Evolutionary conservation across 92 coral and sea anemone species (phyloP).

Genomic region (Zoanthus solanderi): DNA sequence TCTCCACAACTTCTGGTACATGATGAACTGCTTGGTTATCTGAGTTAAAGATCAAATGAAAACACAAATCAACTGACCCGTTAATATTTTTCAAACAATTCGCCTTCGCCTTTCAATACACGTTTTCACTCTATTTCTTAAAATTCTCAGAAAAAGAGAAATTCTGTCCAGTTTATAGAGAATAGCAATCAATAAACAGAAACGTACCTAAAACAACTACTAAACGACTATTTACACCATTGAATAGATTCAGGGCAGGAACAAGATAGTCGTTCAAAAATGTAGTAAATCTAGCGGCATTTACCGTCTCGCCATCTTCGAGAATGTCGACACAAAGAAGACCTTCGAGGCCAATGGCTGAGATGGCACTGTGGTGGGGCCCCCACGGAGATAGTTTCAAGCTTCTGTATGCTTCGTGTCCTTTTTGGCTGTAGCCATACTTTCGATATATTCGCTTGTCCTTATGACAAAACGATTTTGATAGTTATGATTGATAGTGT

Average conservation of each 20-base stretch:
- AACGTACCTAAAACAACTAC: conserved; percentile 42
- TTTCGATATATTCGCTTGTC: conserved; percentile 45
- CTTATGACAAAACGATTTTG: neutral
- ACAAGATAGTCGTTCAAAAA: conserved; percentile 32
- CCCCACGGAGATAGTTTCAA: conserved; percentile 40
- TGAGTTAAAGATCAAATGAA: conserved; percentile 1
- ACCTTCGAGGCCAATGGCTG: conserved; percentile 49
- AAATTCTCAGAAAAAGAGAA: neutral
- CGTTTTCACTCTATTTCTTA: neutral
- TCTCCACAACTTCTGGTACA: conserved; percentile 35
- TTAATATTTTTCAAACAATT: neutral
- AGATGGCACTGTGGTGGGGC: conserved; percentile 46
- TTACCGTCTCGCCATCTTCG: conserved; percentile 24
- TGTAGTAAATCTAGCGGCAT: conserved; percentile 13
- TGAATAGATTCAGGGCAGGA: conserved; percentile 40
- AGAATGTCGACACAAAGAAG: conserved; percentile 49
- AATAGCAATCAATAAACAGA: neutral
- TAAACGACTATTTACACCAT: conserved; percentile 41
- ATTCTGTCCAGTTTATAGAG: neutral
- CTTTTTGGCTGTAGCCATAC: conserved; percentile 43
- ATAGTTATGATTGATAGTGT: neutral
- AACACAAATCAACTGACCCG: neutral
- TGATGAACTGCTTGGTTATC: conserved; percentile 58
- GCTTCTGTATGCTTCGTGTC: conserved; percentile 18
- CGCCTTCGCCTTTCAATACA: conserved; percentile 9